Percentiles rank a stretch among this genome's conserved stretches.
Evolutionary conservation across 2,888 invertebrate genomes (phyloP).

Genomic region (Acleris emargana): DNA sequence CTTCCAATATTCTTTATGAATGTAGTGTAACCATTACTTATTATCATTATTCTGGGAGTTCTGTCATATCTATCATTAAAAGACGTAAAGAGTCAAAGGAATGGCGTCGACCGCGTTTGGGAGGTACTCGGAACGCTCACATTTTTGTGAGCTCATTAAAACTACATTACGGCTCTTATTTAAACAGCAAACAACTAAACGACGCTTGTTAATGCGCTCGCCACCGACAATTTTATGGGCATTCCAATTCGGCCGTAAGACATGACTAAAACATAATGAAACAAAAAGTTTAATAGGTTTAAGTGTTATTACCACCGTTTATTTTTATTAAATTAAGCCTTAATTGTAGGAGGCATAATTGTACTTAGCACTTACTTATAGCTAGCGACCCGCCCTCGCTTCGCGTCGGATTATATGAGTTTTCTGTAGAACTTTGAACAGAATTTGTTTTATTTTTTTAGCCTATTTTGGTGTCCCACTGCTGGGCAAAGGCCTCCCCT

Average conservation of each 20-base stretch:
- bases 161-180: constrained; percentile 81
- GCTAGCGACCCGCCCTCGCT: too few relatives aligned
- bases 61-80: too few relatives aligned
- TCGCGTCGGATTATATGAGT: too few relatives aligned
- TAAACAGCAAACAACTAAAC: constrained; percentile 81
- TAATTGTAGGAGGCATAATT: too few relatives aligned
- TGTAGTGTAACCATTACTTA: too few relatives aligned
- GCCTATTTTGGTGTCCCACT: too few relatives aligned
- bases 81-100: neutral
- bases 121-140: constrained; percentile 62
- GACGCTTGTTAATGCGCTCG: constrained; percentile 75
- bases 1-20: too few relatives aligned
- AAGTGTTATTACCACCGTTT: neutral
- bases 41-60: too few relatives aligned
- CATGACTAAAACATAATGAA: constrained; percentile 37
- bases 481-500: too few relatives aligned
- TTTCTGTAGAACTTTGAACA: too few relatives aligned
- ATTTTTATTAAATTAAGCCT: neutral
- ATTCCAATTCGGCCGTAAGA: constrained; percentile 53
- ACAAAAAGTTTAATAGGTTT: constrained; percentile 6
- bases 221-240: constrained; percentile 71
- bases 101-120: constrained; percentile 40
- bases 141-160: constrained; percentile 81
- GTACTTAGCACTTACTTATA: too few relatives aligned
- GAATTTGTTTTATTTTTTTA: too few relatives aligned